Conservation (phyloP, 2,888 invertebrate species). For the Chouioia cunea region DNA sequence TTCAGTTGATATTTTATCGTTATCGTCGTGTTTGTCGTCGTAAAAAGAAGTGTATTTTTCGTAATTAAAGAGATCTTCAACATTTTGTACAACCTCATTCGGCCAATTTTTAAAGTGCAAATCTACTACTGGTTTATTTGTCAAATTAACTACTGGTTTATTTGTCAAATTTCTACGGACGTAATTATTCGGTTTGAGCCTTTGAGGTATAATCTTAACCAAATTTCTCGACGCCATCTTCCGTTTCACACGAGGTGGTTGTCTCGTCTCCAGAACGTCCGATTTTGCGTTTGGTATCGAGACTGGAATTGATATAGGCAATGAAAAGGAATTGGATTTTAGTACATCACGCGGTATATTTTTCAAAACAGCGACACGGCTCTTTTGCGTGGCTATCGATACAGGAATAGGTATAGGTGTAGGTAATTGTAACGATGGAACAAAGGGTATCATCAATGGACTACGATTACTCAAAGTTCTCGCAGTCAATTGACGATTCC, state of each 20-base stretch:
- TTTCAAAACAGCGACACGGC: too few relatives aligned
- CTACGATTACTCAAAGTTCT: constrained; percentile 4
- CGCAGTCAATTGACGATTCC: constrained; percentile 6
- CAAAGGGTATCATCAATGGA: constrained; percentile 24
- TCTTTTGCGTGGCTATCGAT: background rate
- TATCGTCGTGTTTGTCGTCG: constrained; percentile 18
- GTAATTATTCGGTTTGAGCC: constrained; percentile 22
- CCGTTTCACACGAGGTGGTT: constrained; percentile 12
- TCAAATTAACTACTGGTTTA: background rate
- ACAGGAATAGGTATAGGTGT: constrained; percentile 34
- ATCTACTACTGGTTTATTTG: constrained; percentile 23
- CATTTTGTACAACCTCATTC: constrained; percentile 54
- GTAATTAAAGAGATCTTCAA: constrained; percentile 60
- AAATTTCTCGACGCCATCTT: constrained; percentile 40
- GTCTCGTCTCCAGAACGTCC: background rate
- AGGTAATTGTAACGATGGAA: background rate
- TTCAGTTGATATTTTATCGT: background rate
- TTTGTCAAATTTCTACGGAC: constrained; percentile 35
- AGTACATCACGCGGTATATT: too few relatives aligned
- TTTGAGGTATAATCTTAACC: constrained; percentile 44
- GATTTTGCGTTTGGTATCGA: constrained; percentile 7
- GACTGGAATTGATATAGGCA: background rate
- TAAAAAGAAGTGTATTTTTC: constrained; percentile 60
- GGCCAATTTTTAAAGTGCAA: constrained; percentile 61
- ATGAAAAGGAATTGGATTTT: too few relatives aligned